Percentiles rank a stretch among this genome's conserved stretches.
Evolutionary conservation across 2,888 invertebrate species (phyloP).

Genomic region (Tanaodytes sp.): DNA sequence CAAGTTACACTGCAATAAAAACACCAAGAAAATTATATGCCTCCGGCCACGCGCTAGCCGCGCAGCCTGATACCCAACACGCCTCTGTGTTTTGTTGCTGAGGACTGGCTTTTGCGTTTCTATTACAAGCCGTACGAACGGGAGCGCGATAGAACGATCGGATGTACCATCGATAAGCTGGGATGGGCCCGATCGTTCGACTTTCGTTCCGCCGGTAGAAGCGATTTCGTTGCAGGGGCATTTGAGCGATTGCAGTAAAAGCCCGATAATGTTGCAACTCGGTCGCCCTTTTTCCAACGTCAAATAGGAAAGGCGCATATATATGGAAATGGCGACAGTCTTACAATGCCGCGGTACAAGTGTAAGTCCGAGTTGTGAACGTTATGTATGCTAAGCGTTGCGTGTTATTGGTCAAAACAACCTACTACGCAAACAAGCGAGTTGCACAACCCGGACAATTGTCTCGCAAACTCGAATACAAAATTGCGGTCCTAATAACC

Average conservation of each 20-base stretch:
- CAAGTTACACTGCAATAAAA: slow-evolving; percentile 73
- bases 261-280: slow-evolving; percentile 32
- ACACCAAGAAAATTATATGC: slow-evolving; percentile 73
- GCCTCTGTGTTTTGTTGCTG: slow-evolving; percentile 42
- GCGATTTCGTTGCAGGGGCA: slow-evolving; percentile 6
- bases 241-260: slow-evolving; percentile 20
- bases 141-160: slow-evolving; percentile 30
- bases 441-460: slow-evolving; percentile 32
- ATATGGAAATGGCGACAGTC: slow-evolving; percentile 33
- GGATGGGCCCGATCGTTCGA: slow-evolving; percentile 15
- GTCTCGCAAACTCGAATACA: slow-evolving; percentile 17
- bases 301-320: slow-evolving; percentile 15
- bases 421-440: neutral
- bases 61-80: slow-evolving; percentile 41
- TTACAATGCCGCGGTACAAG: slow-evolving; percentile 18
- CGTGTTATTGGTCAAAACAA: slow-evolving; percentile 30
- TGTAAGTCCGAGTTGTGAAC: slow-evolving; percentile 13
- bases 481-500: slow-evolving; percentile 22
- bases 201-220: slow-evolving; percentile 23
- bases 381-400: slow-evolving; percentile 35
- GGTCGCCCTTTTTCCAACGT: slow-evolving; percentile 7
- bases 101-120: slow-evolving; percentile 62
- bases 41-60: slow-evolving; percentile 66
- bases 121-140: slow-evolving; percentile 56
- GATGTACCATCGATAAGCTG: slow-evolving; percentile 20